Conservation (phyloP, 1,140 invertebrate species). For the Drosophila miranda region DNA sequence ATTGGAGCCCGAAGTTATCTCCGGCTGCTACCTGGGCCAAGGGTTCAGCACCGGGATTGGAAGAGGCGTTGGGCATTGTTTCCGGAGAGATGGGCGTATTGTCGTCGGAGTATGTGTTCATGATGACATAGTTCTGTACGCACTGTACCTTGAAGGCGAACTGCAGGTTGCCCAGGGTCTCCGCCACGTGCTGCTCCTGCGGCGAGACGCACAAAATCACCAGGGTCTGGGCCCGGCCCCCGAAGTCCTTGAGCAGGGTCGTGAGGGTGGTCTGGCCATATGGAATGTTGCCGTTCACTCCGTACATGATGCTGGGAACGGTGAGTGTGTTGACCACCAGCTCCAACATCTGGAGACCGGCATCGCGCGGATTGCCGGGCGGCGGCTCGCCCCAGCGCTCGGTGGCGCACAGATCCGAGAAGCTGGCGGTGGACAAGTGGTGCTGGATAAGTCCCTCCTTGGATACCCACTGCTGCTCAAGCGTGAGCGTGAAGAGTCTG, state of each 20-base stretch:
- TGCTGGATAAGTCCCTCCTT: conserved; percentile 83
- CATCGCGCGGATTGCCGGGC: conserved; percentile 82
- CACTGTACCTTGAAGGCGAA: conserved; percentile 85
- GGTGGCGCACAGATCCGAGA: conserved; percentile 86
- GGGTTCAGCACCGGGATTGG: conserved; percentile 14
- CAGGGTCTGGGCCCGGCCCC: conserved; percentile 87
- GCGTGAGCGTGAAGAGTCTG: conserved; percentile 87
- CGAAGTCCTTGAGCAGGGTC: conserved; percentile 87
- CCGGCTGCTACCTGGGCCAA: conserved; percentile 17
- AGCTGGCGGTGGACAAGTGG: conserved; percentile 87
- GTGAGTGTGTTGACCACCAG: conserved; percentile 85
- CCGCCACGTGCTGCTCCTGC: conserved; percentile 85
- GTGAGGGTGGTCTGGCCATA: conserved; percentile 87
- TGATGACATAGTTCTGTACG: conserved; percentile 86
- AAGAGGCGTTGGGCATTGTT: conserved; percentile 5
- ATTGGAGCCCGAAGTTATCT: conserved; percentile 88
- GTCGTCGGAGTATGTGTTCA: conserved; percentile 87
- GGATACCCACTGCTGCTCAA: conserved; percentile 87
- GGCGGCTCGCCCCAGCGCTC: conserved; percentile 84
- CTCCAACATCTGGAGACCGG: conserved; percentile 85
- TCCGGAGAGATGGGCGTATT: conserved; percentile 84
- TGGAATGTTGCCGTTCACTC: conserved; percentile 82
- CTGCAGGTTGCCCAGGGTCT: conserved; percentile 86
- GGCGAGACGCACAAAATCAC: conserved; percentile 87
- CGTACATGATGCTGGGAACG: conserved; percentile 84